A percentile compares a stretch with the other conserved stretches of the same genome.
Evolutionary conservation across 2,888 invertebrate species (phyloP).

Genomic region (Lycocerus yunnanus): DNA sequence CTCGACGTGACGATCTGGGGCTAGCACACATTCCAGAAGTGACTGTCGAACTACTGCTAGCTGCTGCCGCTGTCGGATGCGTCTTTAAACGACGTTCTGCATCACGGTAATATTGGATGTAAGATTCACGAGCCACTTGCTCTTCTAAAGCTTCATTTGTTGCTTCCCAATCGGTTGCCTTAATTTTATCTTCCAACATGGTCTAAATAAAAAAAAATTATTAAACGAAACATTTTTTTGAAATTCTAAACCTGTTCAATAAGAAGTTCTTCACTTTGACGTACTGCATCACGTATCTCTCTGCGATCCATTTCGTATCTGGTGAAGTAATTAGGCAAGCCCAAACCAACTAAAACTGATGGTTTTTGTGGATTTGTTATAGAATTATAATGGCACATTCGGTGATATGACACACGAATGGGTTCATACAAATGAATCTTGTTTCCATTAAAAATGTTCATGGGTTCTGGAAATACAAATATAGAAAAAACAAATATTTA

Average conservation of each 20-base stretch:
- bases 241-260: slow-evolving; percentile 70
- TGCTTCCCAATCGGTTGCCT: slow-evolving; percentile 90
- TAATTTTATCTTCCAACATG: slow-evolving; percentile 88
- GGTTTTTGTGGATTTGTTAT: slow-evolving; percentile 84
- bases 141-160: slow-evolving; percentile 90
- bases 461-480: slow-evolving; percentile 66
- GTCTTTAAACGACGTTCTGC: slow-evolving; percentile 52
- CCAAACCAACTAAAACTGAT: slow-evolving; percentile 81
- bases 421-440: slow-evolving; percentile 78
- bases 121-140: slow-evolving; percentile 84
- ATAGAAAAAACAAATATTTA: not conserved
- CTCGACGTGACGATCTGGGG: slow-evolving; percentile 48
- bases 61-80: slow-evolving; percentile 37
- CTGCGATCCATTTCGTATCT: slow-evolving; percentile 75
- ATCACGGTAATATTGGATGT: slow-evolving; percentile 67
- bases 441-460: slow-evolving; percentile 82
- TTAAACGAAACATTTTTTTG: not conserved
- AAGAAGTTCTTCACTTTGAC: slow-evolving; percentile 77
- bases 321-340: slow-evolving; percentile 74
- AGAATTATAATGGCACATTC: slow-evolving; percentile 86
- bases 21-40: slow-evolving; percentile 49
- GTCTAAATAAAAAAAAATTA: slow-evolving; percentile 59
- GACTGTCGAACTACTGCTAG: slow-evolving; percentile 53
- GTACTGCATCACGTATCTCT: slow-evolving; percentile 73
- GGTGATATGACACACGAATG: slow-evolving; percentile 83